phyloP scores from a whole-genome alignment of 2,888 invertebrate species.

The Andrena trimmerana region DNA sequence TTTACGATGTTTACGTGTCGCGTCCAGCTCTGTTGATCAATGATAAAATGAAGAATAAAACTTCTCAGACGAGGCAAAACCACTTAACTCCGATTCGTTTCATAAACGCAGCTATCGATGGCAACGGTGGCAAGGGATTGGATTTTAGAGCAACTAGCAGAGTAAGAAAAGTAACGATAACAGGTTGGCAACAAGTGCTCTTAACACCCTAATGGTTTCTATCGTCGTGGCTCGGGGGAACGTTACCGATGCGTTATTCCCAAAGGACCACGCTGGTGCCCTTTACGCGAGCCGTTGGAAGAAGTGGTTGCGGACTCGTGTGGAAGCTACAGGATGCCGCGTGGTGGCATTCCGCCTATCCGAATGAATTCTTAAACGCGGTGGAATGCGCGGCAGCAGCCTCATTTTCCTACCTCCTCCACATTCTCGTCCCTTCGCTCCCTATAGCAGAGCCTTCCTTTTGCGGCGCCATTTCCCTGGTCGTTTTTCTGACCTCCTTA shows the following conservation, averaged over 20 bases:
- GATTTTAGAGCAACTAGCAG: not conserved
- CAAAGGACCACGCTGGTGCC: constrained; percentile 44
- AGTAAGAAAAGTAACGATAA: constrained; percentile 74
- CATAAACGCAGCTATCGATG: constrained; percentile 12
- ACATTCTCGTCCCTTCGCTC: constrained; percentile 2
- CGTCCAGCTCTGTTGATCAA: not conserved
- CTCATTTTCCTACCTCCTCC: constrained; percentile 42
- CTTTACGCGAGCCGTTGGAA: constrained; percentile 13
- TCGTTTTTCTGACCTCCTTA: constrained; percentile 48
- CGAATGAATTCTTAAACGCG: constrained; percentile 71
- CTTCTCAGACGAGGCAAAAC: not conserved
- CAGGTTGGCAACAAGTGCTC: constrained; percentile 79
- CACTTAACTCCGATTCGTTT: constrained; percentile 19
- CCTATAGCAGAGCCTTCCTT: constrained; percentile 10
- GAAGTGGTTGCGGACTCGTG: constrained; percentile 18
- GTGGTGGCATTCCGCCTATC: constrained; percentile 49
- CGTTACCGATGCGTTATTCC: constrained; percentile 60
- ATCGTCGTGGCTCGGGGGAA: constrained; percentile 53
- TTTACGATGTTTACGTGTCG: not conserved
- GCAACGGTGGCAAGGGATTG: not conserved
- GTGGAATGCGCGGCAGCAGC: constrained; percentile 52
- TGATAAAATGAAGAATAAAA: not conserved
- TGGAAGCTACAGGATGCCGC: constrained; percentile 34
- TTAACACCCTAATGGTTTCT: constrained; percentile 73
- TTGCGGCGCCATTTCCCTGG: constrained; percentile 14